A percentile compares a stretch with the other conserved stretches of the same genome.
Conservation (phyloP, 2,797 vertebrate species). For the Pterois miles region DNA sequence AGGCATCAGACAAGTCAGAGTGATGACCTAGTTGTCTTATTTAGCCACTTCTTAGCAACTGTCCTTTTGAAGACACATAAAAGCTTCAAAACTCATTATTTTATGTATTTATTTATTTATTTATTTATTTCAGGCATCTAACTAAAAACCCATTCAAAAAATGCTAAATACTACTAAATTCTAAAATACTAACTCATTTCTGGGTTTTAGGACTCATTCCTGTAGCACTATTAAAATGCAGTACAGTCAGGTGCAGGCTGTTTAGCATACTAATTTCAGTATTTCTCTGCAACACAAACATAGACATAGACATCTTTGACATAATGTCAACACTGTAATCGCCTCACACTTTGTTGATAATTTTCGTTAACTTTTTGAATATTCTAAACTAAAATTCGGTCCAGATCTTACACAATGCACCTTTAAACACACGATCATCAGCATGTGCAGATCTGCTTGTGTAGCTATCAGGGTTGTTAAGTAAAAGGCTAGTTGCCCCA, state of each 20-base stretch:
- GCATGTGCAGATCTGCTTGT: conserved; percentile 12
- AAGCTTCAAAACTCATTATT: no score
- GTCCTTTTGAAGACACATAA: no score
- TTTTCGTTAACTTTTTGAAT: not conserved
- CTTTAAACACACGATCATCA: not conserved
- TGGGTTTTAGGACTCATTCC: no score
- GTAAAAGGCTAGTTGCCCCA: conserved; percentile 35
- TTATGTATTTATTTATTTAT: no score
- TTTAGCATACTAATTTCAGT: not conserved
- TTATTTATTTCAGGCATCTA: no score
- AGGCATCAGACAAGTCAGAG: no score
- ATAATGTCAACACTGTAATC: not conserved
- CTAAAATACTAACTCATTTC: no score
- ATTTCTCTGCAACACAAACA: not conserved
- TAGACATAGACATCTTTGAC: not conserved
- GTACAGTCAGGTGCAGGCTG: not conserved
- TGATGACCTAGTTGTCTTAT: no score
- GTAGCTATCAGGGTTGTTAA: conserved; percentile 35
- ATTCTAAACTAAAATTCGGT: not conserved
- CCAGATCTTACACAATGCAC: not conserved
- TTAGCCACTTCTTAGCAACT: no score
- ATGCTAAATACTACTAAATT: no score
- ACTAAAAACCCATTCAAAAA: no score
- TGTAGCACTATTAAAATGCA: no score
- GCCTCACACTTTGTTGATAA: not conserved